Base-by-base conservation (phyloP, 1,140 invertebrate species). In the Drosophila varians region DNA sequence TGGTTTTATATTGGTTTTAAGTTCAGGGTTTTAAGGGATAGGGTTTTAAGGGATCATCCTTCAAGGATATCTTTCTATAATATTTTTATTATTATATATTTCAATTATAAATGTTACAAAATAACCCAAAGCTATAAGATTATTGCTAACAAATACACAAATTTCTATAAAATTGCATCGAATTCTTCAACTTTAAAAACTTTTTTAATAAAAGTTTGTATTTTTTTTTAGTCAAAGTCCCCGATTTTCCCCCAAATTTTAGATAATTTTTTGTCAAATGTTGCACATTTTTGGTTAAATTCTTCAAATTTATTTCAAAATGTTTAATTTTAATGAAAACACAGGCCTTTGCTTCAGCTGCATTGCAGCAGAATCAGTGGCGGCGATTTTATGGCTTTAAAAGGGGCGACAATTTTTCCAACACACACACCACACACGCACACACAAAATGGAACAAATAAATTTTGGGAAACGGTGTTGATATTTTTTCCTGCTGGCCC, bases 371-470 rank as follows among this genome's bases (percentile, higher is more conserved):
- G 34, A 42, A 21, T 11, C 11, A 18, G n/a, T 9, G 23, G 26
- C 14, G 9, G 38, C 6, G n/a, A n/a, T n/a, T n/a, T n/a, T n/a
- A n/a, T n/a, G n/a, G n/a, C n/a, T n/a, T 4, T 21, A 16, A 8
- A 21, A 19, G 47, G 16, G 26, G 19, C 23, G 8, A 9, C 2
- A 14, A 14, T n/a, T 40, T 21, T 11, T 7, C 23, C 34, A 57
- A 16, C 4, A 14, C 14, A 16, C 34, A 28, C 8, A n/a, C 26
- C 6, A 2, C 23, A 6, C 23, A 28, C 26, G 9, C 34, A 36
- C 34, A 14, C 43, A 75, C 61, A 83, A 83, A 74, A 74, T 83
- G 74, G 79, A 74, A 77, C 78, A 83, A 83, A 38, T 11, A 6
- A 5, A 18, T 5, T 5, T 4, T 1, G 53, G 62, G 64, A 80